These are phyloP conservation scores for Machaerirhynchus nigripectus DNA, from an alignment of 2,113 vertebrate genomes.

Conservation along the genomic window DNA sequence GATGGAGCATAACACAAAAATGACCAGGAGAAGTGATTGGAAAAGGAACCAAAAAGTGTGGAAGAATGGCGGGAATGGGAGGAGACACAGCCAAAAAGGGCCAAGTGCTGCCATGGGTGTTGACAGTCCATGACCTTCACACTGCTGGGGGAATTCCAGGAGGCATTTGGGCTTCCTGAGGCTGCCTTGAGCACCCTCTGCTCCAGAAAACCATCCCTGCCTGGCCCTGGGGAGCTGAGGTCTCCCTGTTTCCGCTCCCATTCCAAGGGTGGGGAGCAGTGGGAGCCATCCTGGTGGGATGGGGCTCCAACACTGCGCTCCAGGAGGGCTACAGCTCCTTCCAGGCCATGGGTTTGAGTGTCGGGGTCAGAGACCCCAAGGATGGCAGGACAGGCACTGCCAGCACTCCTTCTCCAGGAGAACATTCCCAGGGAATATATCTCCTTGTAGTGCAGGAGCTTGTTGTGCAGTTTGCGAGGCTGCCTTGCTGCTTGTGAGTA, in stretches of 20 bases:
- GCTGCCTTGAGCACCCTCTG: neutral
- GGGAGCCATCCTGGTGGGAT: neutral
- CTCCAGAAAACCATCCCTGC: neutral
- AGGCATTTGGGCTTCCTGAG: neutral
- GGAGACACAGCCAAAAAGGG: neutral
- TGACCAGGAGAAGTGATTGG: neutral
- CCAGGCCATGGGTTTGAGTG: neutral
- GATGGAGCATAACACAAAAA: neutral
- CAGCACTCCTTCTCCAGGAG: neutral
- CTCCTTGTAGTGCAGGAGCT: neutral
- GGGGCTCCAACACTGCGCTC: neutral
- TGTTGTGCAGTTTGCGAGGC: neutral
- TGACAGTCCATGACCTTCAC: neutral
- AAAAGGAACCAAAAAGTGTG: neutral
- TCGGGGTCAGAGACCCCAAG: neutral
- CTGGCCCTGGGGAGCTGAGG: neutral
- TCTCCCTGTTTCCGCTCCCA: neutral
- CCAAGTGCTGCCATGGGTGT: neutral
- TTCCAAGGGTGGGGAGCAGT: neutral
- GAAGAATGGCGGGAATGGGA: neutral
- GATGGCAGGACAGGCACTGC: neutral
- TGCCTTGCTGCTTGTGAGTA: slow-evolving; percentile 28
- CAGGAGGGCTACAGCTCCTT: neutral
- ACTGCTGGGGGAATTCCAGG: neutral
- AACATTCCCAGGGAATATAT: neutral